phyloP scores from a whole-genome alignment of 2,888 invertebrate genomes.

The Plemyria rubiginata region DNA sequence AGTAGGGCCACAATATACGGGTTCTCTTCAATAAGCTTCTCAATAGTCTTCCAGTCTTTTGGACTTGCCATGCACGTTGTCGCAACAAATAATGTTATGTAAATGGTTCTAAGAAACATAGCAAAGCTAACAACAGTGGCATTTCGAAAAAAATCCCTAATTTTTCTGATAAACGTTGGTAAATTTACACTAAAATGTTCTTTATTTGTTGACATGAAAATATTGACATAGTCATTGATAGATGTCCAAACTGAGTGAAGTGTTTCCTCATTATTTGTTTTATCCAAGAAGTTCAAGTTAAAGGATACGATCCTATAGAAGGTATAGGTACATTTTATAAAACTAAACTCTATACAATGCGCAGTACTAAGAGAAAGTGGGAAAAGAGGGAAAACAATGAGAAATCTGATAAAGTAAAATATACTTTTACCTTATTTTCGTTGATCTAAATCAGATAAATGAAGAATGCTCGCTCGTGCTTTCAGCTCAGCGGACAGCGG shows the following conservation, averaged over 20 bases:
- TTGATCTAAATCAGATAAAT: slow-evolving; percentile 37
- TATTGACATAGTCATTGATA: not conserved
- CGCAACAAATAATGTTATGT: slow-evolving; percentile 39
- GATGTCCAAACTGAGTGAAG: no score
- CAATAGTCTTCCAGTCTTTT: slow-evolving; percentile 54
- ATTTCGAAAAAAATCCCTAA: slow-evolving; percentile 14
- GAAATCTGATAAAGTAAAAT: slow-evolving; percentile 3
- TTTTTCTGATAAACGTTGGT: not conserved
- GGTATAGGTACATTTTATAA: no score
- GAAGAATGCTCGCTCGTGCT: slow-evolving; percentile 44
- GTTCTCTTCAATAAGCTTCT: slow-evolving; percentile 62
- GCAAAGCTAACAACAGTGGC: slow-evolving; percentile 41
- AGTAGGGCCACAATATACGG: slow-evolving; percentile 66
- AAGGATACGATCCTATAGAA: not conserved
- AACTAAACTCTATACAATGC: no score
- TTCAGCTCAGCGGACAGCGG: slow-evolving; percentile 43
- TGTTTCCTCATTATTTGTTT: not conserved
- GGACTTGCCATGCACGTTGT: slow-evolving; percentile 33
- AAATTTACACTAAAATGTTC: slow-evolving; percentile 6
- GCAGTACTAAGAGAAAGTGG: not conserved
- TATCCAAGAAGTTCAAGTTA: not conserved
- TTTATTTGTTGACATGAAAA: slow-evolving; percentile 7
- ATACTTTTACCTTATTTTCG: slow-evolving; percentile 14
- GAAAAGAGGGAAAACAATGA: not conserved
- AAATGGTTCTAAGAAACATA: slow-evolving; percentile 53